Percentiles rank a stretch among this genome's conserved stretches.
Evolutionary conservation across 2,888 invertebrate genomes (phyloP).

Genomic region (Eilema caniola): DNA sequence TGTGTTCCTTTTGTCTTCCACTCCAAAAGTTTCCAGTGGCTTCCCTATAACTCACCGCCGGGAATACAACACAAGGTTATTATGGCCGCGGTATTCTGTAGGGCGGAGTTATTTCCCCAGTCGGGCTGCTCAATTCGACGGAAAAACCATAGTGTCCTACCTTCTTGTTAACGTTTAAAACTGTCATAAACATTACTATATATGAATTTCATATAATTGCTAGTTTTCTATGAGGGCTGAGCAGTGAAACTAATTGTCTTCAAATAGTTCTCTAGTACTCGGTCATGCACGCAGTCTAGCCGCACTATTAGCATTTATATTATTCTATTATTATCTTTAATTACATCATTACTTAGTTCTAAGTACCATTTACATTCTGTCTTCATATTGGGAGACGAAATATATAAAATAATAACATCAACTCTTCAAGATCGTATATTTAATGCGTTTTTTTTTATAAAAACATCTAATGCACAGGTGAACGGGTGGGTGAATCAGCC

Average conservation of each 20-base stretch:
- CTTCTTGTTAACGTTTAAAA: too few species aligned
- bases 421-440: background rate
- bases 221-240: background rate
- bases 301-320: background rate
- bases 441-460: background rate
- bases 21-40: too few species aligned
- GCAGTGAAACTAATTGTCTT: background rate
- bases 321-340: background rate
- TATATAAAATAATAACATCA: background rate
- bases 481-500: too few species aligned
- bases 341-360: background rate
- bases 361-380: background rate
- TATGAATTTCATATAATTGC: too few species aligned
- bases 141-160: too few species aligned
- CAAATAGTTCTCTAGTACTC: background rate
- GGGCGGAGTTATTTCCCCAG: too few species aligned
- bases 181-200: too few species aligned
- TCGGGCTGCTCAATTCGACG: too few species aligned
- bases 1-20: too few species aligned
- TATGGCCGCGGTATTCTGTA: too few species aligned
- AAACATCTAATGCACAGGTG: background rate
- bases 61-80: too few species aligned
- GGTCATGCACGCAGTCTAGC: conserved; percentile 4
- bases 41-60: too few species aligned
- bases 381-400: background rate